Evolutionary conservation across 2,888 invertebrate genomes (phyloP).

Genomic region (Drosophila incognita): DNA sequence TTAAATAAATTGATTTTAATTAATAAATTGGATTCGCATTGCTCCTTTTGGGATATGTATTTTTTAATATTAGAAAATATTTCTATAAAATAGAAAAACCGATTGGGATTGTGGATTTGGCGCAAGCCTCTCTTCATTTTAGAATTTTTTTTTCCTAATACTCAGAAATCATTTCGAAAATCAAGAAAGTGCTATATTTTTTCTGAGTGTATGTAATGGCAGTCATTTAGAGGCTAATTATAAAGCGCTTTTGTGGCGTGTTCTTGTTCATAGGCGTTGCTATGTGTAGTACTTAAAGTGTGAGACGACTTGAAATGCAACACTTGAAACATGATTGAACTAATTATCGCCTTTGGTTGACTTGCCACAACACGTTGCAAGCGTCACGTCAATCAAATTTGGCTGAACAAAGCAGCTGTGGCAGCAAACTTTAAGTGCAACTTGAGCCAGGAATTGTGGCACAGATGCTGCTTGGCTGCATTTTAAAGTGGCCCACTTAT

Average conservation of each 20-base stretch:
- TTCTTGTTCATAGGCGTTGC: not conserved
- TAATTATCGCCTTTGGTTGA: not conserved
- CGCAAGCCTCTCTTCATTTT: not conserved
- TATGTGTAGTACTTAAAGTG: not conserved
- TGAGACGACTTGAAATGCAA: slow-evolving; percentile 1
- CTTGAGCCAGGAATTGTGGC: slow-evolving; percentile 36
- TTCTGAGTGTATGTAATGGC: not conserved
- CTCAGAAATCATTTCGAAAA: not conserved
- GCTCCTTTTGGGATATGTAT: no score
- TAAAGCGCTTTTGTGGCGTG: not conserved
- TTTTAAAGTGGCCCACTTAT: slow-evolving; percentile 71
- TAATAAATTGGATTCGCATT: no score
- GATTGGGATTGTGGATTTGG: not conserved
- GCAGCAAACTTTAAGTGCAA: slow-evolving; percentile 56
- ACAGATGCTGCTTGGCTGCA: slow-evolving; percentile 38
- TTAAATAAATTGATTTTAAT: no score
- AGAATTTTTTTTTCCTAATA: fast-evolving
- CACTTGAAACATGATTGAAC: not conserved
- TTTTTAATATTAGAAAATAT: no score
- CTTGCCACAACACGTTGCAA: slow-evolving; percentile 32
- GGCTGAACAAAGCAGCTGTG: slow-evolving; percentile 45
- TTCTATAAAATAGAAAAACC: not conserved
- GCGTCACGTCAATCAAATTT: slow-evolving; percentile 50
- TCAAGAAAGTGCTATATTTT: not conserved
- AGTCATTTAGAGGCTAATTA: not conserved